Evolutionary conservation across 35 echinoderm and acorn worm genomes (phyloP), one percentile per base, ranked within the genome.

Genomic region (Lytechinus variegatus): DNA sequence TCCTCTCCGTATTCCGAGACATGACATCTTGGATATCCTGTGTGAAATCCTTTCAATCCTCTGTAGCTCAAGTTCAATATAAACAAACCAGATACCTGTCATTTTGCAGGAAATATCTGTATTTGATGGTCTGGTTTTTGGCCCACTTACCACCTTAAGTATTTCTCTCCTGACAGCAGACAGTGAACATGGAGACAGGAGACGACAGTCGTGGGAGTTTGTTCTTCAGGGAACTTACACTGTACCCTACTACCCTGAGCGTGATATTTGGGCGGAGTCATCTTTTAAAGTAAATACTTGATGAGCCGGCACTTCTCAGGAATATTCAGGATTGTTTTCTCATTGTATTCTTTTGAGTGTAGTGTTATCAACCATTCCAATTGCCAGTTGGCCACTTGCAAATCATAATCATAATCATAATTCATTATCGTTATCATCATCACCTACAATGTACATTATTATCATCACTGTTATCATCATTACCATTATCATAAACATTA

Each of bases 41-140:
- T 79, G 66, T 8, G 0, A 24, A 79, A 79, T 79, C 66, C 66
- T 79, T 8, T 79, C 66, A 79, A 79, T 79, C 66, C 66, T 79
- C 66, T 90, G 88, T 12, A 90, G 28, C 52, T 90, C 88, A 90
- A 21, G 88, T 90, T 90, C 88, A 90, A 54, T 44, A 10, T 90
- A 90, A 90, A 90, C 88, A 90, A 44, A 54, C 28, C 88, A 90
- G 88, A 90, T 52, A 90, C 29, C 88, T 90, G 88, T 90, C 88
- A 90, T 21, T 90, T 24, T 52, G 29, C 29, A 52, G 88, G 52
- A 54, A 54, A 90, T 90, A 90, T 90, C 88, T 90, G 88, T 90
- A 90, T 90, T 90, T 90, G 88, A 90, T 90, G 88, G 88, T 44
- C 29, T 90, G 66, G 66, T 79, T 79, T n/a, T n/a, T 79, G 66